Evolutionary conservation across 2,113 vertebrate genomes (phyloP).

Genomic region (Pygoscelis antarcticus): DNA sequence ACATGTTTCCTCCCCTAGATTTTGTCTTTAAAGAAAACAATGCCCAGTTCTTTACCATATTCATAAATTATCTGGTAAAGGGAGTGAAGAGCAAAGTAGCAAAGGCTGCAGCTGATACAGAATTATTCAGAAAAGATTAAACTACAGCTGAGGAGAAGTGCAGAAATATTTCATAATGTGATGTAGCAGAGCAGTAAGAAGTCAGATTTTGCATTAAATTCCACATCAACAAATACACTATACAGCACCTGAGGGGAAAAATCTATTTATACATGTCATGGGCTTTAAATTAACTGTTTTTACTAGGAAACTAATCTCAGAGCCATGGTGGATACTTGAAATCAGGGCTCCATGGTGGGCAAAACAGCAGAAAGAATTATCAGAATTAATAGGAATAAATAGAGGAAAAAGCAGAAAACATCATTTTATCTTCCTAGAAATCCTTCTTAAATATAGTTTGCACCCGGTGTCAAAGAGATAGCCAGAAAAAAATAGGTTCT

Average conservation of each 20-base stretch:
- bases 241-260: not conserved
- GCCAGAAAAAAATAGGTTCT: not conserved
- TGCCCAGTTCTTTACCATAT: not conserved
- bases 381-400: not conserved
- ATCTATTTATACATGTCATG: not conserved
- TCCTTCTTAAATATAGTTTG: not conserved
- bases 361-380: not conserved
- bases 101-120: not conserved
- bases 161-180: not conserved
- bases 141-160: not conserved
- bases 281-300: not conserved
- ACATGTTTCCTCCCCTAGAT: not conserved
- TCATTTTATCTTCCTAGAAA: not conserved
- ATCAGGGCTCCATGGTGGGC: not conserved
- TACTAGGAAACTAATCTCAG: not conserved
- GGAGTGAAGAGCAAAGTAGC: not conserved
- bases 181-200: not conserved
- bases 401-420: not conserved
- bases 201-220: not conserved
- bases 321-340: not conserved
- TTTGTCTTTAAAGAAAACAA: not conserved
- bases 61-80: not conserved
- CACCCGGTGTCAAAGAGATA: not conserved
- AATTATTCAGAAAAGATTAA: not conserved
- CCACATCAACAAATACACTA: not conserved